phyloP scores from a whole-genome alignment of 2,113 vertebrate genomes.

The Syrrhaptes paradoxus region DNA sequence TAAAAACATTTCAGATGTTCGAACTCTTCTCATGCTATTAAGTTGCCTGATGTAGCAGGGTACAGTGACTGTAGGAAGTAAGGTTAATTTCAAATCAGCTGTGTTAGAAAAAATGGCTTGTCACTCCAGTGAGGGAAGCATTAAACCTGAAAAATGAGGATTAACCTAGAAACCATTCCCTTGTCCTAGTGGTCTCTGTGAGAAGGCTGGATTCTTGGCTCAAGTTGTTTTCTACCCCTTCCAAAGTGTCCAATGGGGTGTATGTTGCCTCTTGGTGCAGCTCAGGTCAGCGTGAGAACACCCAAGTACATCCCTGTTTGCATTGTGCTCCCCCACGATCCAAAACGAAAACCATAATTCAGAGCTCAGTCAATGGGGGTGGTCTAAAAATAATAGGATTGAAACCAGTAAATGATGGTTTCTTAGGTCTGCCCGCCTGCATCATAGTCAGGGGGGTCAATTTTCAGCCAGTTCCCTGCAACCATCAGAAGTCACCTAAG shows the following conservation, averaged over 20 bases:
- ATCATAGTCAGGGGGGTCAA: rapidly evolving
- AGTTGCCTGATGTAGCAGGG: background rate
- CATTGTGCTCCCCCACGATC: background rate
- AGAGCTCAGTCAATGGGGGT: background rate
- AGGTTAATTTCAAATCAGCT: background rate
- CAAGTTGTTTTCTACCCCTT: background rate
- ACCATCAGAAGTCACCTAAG: background rate
- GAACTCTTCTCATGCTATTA: background rate
- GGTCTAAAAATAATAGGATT: conserved; percentile 6
- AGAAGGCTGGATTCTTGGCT: background rate
- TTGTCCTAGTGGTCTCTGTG: background rate
- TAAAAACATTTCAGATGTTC: conserved; percentile 18
- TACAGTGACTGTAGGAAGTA: background rate
- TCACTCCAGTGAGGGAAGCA: background rate
- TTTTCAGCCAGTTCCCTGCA: background rate
- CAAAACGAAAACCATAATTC: background rate
- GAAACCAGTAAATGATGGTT: background rate
- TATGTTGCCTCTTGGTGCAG: background rate
- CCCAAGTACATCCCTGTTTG: background rate
- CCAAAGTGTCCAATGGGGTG: rapidly evolving
- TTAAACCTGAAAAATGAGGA: background rate
- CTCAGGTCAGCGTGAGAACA: background rate
- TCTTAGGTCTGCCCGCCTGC: background rate
- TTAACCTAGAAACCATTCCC: background rate
- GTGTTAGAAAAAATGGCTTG: background rate